Evolutionary conservation across 2,888 invertebrate species (phyloP), one percentile per base, ranked within the genome.

Genomic region (Cephus nigrinus): DNA sequence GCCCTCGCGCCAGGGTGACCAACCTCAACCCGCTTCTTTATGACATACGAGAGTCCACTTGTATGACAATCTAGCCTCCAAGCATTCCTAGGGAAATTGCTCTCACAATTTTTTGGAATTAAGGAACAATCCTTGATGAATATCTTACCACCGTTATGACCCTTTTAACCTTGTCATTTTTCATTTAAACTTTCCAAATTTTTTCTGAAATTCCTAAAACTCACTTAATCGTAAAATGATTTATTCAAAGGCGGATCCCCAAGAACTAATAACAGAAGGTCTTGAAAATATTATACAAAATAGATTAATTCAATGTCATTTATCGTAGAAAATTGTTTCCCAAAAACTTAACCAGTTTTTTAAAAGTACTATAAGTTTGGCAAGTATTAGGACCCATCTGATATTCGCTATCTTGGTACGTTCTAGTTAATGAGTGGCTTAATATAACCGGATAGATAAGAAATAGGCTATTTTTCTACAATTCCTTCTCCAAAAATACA

Each of bases 41-140:
- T 78, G 78, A 78, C 72, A 68, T 78, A 72, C 76, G 78, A 75
- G 75, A 77, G 78, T 76, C 75, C 68, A 78, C 78, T 78, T 75
- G 75, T 68, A 73, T 75, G 75, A 76, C 76, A 76, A 34, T 35
- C 55, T 68, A 76, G n/a, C 31, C 23, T 32, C 11, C 72, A 73
- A 76, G 75, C 77, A 82, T 82, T 80, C 80, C 81, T 77, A 77
- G 55, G 76, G 76, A 84, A 82, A 84, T 80, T 80, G 75, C 76
- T n/a, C 73, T 30, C 77, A 75, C 77, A 78, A 69, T 77, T 82
- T 81, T 82, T 76, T 75, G 9, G 11, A 9, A 55, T 55, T 55
- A 23, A 23, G 9, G 55, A 55, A 55, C 55, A 23, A 55, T 55
- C 23, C 9, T 55, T 55, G 23, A 55, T 23, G 55, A 55, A 55